Base-by-base conservation (phyloP, 2,888 invertebrate genomes). In the Tillus elongatus region DNA sequence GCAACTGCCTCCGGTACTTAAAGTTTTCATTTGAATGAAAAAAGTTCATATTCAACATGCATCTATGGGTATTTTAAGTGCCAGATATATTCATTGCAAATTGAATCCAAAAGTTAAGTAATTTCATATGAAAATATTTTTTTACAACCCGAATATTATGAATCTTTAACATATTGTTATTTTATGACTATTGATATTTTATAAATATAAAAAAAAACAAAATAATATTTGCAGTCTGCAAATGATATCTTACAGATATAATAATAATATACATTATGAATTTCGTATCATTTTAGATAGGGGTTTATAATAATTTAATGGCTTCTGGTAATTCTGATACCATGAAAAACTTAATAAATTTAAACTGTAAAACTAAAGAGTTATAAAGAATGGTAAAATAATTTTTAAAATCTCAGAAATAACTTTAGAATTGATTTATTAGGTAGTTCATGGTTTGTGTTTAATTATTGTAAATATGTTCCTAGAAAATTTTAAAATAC, bases 101-200 rank as follows among this genome's bases (percentile, higher is more conserved):
- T 19, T 19, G 6, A 19, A 19, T 19, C 9, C 24, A 9, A 8
- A 19, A 19, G 6, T 6, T 8, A 9, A 19, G 9, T 19, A 19
- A 8, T 19, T 9, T 6, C 24, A 19, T 19, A 8, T 19, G 6
- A 9, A 9, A 19, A 19, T 8, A 19, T 19, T 9, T 6, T 8
- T 8, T 8, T 19, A 19, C 6, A 8, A 19, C 24, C 9, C 24
- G 24, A 19, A 19, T 19, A 8, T 19, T 19, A 19, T 6, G 9
- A 4, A 29, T 11, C 38, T 46, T 42, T 54, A 54, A 50, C 54
- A 54, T 52, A 54, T 53, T 53, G 53, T 52, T 54, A 54, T 47
- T 43, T 11, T 46, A 51, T 54, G 51, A 31, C 52, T 50, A 54
- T 30, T 38, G 41, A 43, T 49, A 40, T 52, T 53, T 53, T 52